Evolutionary conservation across 2,797 vertebrate genomes (phyloP), one percentile per base, ranked within the genome.

Genomic region (Podargus strigoides): DNA sequence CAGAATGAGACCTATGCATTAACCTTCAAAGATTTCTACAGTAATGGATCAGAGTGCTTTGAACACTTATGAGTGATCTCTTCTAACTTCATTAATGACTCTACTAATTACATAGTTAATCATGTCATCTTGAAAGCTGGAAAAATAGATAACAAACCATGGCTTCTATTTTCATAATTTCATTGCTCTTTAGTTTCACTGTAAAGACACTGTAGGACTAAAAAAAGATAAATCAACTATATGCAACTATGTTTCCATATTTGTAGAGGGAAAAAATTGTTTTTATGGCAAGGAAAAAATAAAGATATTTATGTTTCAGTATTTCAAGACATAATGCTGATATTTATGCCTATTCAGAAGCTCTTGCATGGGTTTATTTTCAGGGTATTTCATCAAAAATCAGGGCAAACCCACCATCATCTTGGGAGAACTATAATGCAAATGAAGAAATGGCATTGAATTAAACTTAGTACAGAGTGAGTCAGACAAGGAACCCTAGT

Each of bases 71-170:
- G 62, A 94, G 9, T 76, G 89, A 94, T 94, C 59, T 89, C 79
- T 82, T 83, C 50, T 66, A 90, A 84, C 42, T 89, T 90, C 80
- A 83, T 92, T 94, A 93, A 84, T 90, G 78, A 56, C 83, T 88
- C 67, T 79, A 72, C 76, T 94, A 97, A 97, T 95, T 96, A 66
- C 58, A 64, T 60, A 92, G 76, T 97, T 96, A 96, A 96, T 96
- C 92, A 92, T 85, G 83, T 85, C 85, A 83, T 80, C 92, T 75
- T 89, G 84, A 95, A 81, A 95, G 77, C 49, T 78, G 78, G 74
- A 92, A 92, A 93, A 87, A 60, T 50, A 90, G 78, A 86, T 92
- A 73, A 91, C 23, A 79, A 91, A 67, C 28, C 26, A 36, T 26
- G 22, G 22, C 5, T 79, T 9, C 3, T 74, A 44, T 89, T 87